Evolutionary conservation across 2,113 vertebrate genomes (phyloP), one percentile per base, ranked within the genome.

Genomic region (Felis chaus): DNA sequence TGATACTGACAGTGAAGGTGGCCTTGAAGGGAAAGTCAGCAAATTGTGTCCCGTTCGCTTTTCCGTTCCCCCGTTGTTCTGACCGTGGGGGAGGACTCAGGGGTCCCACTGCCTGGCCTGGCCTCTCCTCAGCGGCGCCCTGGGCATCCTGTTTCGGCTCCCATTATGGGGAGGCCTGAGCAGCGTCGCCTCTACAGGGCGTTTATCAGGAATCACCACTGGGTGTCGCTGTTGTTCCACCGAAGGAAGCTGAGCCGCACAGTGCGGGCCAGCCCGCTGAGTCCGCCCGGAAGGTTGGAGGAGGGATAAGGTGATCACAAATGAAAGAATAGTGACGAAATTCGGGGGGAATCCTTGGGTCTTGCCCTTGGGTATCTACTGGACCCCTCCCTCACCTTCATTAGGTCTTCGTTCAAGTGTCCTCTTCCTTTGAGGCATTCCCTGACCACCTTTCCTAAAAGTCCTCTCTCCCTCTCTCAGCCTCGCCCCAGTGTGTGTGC

Each of bases 181-280:
- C 23, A 5, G 2, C 2, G 0, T 23, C 3, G 31, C 9, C 4
- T 85, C 48, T 63, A 68, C 41, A 33, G 48, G 19, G n/a, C 48
- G 7, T 18, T 89, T 83, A 36, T 11, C 7, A 61, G 13, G 7
- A 87, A 0, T 4, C 0, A 39, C 98, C 99, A 94, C 98, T 68
- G 5, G 97, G 94, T 97, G 98, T 97, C 98, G 74, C 97, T 98
- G 89, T 97, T 97, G 96, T 9, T 79, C 97, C 85, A 83, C 63
- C 27, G 36, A 96, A 71, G 29, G 1, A 76, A 93, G 1, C 0
- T 2, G 4, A 68, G 23, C 15, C 0, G 12, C 16, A 1, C 21
- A 2, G 13, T 10, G 5, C 14, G 6, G 69, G 33, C 50, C 53
- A 63, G 21, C 23, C 23, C 53, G 21, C 23, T 12, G 11, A 19